Conservation (phyloP, 2,797 vertebrate genomes). For the Tarsius wallacei region DNA sequence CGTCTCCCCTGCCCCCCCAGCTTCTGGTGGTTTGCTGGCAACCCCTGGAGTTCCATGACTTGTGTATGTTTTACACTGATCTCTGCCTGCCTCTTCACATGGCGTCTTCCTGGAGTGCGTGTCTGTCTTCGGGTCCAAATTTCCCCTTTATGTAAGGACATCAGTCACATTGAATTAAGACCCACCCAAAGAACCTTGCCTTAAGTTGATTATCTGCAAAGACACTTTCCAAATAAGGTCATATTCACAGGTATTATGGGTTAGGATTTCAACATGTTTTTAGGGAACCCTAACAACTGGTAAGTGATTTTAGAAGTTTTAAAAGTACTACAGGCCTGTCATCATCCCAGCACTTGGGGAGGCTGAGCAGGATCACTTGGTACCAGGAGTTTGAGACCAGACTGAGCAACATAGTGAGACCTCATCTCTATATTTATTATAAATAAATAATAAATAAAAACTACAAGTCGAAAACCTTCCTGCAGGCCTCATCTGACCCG, state of each 20-base stretch:
- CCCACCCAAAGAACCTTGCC: background rate
- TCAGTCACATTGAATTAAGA: background rate
- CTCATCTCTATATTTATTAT: background rate
- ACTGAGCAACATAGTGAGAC: background rate
- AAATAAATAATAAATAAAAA: background rate
- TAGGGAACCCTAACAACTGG: background rate
- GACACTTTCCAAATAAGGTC: slow-evolving; percentile 37
- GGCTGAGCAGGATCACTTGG: background rate
- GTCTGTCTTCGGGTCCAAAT: background rate
- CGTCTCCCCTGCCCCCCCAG: background rate
- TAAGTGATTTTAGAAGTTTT: background rate
- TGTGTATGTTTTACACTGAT: background rate
- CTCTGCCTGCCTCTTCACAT: background rate
- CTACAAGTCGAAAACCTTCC: background rate
- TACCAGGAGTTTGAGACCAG: background rate
- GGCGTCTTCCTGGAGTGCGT: background rate
- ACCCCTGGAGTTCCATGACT: background rate
- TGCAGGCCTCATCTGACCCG: background rate
- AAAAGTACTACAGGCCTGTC: background rate
- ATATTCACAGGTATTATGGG: background rate
- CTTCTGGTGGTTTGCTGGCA: background rate
- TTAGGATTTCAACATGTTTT: slow-evolving; percentile 18
- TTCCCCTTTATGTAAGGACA: background rate
- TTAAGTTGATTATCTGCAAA: slow-evolving; percentile 13
- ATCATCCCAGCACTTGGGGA: background rate